Conservation (phyloP, 2,113 vertebrate species). For the Pantherophis guttatus region DNA sequence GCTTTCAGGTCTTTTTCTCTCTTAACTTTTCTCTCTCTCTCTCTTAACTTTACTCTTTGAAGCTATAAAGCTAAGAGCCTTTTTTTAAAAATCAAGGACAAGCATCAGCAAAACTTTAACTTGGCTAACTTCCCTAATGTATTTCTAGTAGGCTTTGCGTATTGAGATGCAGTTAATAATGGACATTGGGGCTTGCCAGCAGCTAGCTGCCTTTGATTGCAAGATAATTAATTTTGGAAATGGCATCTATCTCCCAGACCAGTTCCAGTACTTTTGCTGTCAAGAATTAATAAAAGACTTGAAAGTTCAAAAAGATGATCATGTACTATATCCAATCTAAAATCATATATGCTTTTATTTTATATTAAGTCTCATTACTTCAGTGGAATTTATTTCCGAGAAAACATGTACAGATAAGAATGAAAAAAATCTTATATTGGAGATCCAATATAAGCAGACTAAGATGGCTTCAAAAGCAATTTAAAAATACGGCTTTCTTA, state of each 20-base stretch:
- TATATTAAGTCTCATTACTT: conserved; percentile 9
- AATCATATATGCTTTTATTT: neutral
- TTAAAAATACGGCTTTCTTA: neutral
- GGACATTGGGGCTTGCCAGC: neutral
- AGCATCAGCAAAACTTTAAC: neutral
- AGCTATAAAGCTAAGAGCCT: neutral
- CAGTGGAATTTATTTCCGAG: neutral
- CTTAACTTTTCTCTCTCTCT: neutral
- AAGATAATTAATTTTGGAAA: conserved; percentile 21
- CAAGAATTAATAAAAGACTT: conserved; percentile 12
- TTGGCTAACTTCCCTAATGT: neutral
- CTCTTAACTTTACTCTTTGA: neutral
- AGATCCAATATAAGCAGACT: neutral
- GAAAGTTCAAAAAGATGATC: neutral
- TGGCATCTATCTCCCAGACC: conserved; percentile 25
- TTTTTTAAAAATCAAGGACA: neutral
- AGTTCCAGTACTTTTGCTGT: neutral
- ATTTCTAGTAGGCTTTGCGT: neutral
- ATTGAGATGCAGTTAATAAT: neutral
- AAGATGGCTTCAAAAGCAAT: neutral
- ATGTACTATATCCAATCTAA: neutral
- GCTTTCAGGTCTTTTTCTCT: neutral
- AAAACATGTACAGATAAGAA: neutral
- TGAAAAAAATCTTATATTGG: neutral
- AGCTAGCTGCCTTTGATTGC: conserved; percentile 17